These are phyloP conservation scores for Leptonema lineaticorne DNA, from an alignment of 1,140 invertebrate species.

Conservation along the genomic window DNA sequence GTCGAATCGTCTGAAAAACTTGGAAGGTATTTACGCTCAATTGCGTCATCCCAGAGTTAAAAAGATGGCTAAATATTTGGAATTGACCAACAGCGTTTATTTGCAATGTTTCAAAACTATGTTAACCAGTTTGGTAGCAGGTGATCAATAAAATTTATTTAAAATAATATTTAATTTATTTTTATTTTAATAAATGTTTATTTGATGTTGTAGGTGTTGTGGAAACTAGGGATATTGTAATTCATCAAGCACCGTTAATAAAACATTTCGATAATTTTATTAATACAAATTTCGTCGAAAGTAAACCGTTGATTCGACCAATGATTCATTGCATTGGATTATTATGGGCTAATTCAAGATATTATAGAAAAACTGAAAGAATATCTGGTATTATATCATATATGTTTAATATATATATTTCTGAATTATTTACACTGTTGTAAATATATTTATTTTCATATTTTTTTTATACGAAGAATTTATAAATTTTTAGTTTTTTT, in stretches of 20 bases:
- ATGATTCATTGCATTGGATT: slow-evolving; percentile 75
- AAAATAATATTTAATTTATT: no score
- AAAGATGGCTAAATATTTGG: slow-evolving; percentile 75
- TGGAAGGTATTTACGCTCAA: slow-evolving; percentile 84
- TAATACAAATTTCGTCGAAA: slow-evolving; percentile 66
- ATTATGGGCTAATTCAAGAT: slow-evolving; percentile 80
- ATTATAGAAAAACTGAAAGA: slow-evolving; percentile 74
- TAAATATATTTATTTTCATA: no score
- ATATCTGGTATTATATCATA: slow-evolving; percentile 49
- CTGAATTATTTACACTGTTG: neutral
- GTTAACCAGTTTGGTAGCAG: slow-evolving; percentile 64
- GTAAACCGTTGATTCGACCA: slow-evolving; percentile 62
- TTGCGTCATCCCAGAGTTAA: slow-evolving; percentile 73
- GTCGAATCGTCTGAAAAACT: slow-evolving; percentile 65
- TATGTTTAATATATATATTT: neutral
- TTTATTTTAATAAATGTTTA: no score
- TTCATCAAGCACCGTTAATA: slow-evolving; percentile 64
- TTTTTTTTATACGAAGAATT: no score
- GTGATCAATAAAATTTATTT: slow-evolving; percentile 44
- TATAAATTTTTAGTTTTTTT: slow-evolving; percentile 58
- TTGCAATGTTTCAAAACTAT: slow-evolving; percentile 67
- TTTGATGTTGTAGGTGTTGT: slow-evolving; percentile 56
- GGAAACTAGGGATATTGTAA: slow-evolving; percentile 67
- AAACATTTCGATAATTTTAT: slow-evolving; percentile 71
- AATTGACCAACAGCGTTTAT: slow-evolving; percentile 73